Base-by-base conservation (phyloP, 23 tunicate genomes). In the Corella eumyota region DNA sequence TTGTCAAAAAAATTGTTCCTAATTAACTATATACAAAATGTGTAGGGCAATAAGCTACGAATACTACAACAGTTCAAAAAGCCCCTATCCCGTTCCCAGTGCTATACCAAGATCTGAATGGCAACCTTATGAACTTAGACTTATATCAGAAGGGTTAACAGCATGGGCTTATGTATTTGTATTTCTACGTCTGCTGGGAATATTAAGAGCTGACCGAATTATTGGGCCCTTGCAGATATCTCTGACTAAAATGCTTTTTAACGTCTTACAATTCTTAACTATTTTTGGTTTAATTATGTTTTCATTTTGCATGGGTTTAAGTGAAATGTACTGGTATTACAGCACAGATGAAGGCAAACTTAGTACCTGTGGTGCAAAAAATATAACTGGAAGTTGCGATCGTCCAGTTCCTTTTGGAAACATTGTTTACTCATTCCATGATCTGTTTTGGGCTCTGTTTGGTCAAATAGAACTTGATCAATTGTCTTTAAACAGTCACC, bases 201-300 rank as follows among this genome's bases (percentile, higher is more conserved):
- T 77, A 22, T 50, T 67, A 30, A 65, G 86, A 59, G 57, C 40
- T 21, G 63, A 77, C 38, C 47, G 66, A 28, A 64, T 31, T 0
- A 33, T 86, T 1, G 98, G 98, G 13, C 98, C 98, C 4, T 46
- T 92, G 58, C 93, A 76, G 62, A 56, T 83, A 21, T 72, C 90
- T 4, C 76, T 92, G 32, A 68, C 72, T 17, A 62, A 69, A 24
- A 92, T 92, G 98, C 36, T 77, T 66, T 30, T 62, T 25, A 74
- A 92, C 40, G 60, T 76, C 32, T 19, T 73, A 19, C 85, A 75
- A 58, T 92, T 92, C 68, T 67, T 91, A 1, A 50, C 58, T 44
- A 67, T 91, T 26, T 91, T 74, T 32, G 38, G 60, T 27, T 60
- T 91, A 25, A 64, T 81, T 9, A 44, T 91, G 0, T 58, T 75